A percentile compares a stretch with the other conserved stretches of the same genome.
Evolutionary conservation across 2,888 invertebrate species (phyloP).

Genomic region (Cartodere bifasciata): DNA sequence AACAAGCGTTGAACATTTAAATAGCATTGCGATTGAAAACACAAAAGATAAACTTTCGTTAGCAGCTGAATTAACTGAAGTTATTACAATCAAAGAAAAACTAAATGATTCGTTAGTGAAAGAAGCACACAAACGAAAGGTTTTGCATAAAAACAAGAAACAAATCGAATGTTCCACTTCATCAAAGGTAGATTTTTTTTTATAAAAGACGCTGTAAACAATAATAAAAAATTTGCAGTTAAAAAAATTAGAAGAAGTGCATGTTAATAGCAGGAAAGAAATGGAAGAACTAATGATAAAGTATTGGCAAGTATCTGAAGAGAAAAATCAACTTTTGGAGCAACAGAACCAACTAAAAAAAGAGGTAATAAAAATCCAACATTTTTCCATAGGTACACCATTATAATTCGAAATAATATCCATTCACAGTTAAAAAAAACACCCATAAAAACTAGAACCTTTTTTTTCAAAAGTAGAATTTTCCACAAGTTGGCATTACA

Average conservation of each 20-base stretch:
- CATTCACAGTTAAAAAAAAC: no score
- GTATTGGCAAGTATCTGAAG: constrained; percentile 19
- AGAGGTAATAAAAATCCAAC: constrained; percentile 19
- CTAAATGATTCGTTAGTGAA: constrained; percentile 23
- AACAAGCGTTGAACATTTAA: constrained; percentile 25
- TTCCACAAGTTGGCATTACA: no score
- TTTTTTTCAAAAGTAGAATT: no score
- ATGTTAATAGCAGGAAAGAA: constrained; percentile 24
- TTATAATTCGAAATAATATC: no score
- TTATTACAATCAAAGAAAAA: constrained; percentile 26
- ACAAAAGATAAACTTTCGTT: constrained; percentile 29
- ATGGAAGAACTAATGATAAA: constrained; percentile 24
- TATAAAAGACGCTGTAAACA: background rate
- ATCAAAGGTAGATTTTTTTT: background rate
- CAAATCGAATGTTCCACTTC: constrained; percentile 21
- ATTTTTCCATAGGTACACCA: no score
- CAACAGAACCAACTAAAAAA: constrained; percentile 18
- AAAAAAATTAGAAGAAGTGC: constrained; percentile 25
- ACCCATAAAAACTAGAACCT: no score
- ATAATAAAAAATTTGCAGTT: constrained; percentile 19
- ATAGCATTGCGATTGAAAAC: constrained; percentile 25
- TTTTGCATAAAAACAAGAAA: constrained; percentile 24
- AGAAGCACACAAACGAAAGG: constrained; percentile 24
- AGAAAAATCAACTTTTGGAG: constrained; percentile 21
- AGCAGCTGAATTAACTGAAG: constrained; percentile 28